These are phyloP conservation scores for Carcharodon carcharias DNA, from an alignment of 2,797 vertebrate genomes.

Conservation along the genomic window DNA sequence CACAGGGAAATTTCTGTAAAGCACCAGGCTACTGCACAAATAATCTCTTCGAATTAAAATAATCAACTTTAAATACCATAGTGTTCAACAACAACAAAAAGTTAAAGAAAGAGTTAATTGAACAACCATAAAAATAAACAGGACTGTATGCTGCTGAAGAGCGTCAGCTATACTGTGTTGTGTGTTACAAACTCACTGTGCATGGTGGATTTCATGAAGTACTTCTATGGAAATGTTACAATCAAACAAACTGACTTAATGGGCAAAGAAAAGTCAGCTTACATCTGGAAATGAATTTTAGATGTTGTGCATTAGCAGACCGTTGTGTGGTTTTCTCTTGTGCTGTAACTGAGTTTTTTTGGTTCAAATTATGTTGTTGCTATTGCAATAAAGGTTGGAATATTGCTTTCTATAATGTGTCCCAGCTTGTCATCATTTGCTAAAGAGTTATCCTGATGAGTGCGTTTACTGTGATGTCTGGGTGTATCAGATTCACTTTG, in stretches of 20 bases:
- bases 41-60: not conserved
- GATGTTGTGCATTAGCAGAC: not conserved
- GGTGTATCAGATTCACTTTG: not conserved
- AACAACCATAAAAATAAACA: not conserved
- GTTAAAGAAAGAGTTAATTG: not conserved
- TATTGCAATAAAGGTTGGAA: not conserved
- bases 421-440: not conserved
- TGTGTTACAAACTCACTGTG: not conserved
- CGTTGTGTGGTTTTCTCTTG: not conserved
- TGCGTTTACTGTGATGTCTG: not conserved
- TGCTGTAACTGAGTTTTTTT: not conserved
- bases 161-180: too few relatives aligned
- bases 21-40: slow-evolving; percentile 28
- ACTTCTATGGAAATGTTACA: not conserved
- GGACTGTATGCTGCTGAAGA: not conserved
- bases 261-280: not conserved
- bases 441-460: not conserved
- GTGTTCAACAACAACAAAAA: not conserved
- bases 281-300: not conserved
- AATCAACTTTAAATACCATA: not conserved
- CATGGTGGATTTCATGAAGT: not conserved
- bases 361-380: not conserved
- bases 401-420: not conserved
- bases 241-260: not conserved
- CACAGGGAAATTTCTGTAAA: not conserved